A percentile compares a stretch with the other conserved stretches of the same genome.
Evolutionary conservation across 2,888 invertebrate genomes (phyloP).

Genomic region (Criorhina ranunculi): DNA sequence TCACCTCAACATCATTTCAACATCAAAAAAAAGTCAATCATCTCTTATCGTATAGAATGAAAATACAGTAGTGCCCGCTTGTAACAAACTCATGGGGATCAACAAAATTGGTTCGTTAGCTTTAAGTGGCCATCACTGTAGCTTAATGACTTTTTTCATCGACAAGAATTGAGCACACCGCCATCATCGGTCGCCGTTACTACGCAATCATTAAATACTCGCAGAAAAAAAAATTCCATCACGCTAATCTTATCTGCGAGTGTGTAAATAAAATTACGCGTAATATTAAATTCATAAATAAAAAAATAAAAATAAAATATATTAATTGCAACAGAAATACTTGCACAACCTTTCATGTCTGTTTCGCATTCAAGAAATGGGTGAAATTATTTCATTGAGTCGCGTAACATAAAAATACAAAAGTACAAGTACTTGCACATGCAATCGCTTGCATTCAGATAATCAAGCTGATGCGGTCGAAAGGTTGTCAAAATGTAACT

Average conservation of each 20-base stretch:
- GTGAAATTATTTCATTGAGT: conserved; percentile 16
- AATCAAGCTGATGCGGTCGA: not conserved
- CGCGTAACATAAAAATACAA: no score
- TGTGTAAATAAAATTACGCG: conserved; percentile 32
- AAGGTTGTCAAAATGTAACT: conserved; percentile 5
- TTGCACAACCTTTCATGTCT: not conserved
- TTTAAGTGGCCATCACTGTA: not conserved
- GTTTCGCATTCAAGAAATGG: conserved; percentile 12
- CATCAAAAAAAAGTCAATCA: no score
- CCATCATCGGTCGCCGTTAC: not conserved
- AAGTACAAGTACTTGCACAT: not conserved
- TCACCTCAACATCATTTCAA: no score
- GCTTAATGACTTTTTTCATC: not conserved
- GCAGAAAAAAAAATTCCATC: not conserved
- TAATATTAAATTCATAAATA: conserved; percentile 20
- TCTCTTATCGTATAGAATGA: no score
- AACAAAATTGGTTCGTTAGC: no score
- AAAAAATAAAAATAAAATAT: not conserved
- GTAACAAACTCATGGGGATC: no score
- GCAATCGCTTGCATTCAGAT: not conserved
- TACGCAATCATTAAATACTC: conserved; percentile 1
- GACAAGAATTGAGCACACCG: conserved; percentile 28
- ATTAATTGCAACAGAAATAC: conserved; percentile 8
- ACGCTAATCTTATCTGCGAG: conserved; percentile 23
- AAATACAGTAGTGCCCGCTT: no score